Conservation (phyloP, 2,797 vertebrate genomes). For the Sarcophilus harrisii region DNA sequence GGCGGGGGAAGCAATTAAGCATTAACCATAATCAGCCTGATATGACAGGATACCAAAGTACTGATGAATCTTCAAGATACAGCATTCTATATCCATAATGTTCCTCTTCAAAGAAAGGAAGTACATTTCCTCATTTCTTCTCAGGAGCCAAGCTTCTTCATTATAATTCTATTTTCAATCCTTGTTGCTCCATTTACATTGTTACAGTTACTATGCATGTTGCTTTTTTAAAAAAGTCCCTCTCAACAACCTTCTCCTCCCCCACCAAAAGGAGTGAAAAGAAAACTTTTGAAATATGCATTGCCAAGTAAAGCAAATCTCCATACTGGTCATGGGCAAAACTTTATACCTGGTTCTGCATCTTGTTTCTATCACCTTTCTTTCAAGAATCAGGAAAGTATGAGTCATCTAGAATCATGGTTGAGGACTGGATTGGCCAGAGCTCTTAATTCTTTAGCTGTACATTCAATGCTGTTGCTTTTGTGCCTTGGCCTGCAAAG, state of each 20-base stretch:
- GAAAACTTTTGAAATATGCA: neutral
- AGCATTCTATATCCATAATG: neutral
- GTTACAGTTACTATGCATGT: neutral
- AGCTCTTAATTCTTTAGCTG: neutral
- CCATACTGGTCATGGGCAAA: neutral
- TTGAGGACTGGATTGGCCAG: neutral
- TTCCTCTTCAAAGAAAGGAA: neutral
- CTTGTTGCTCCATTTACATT: neutral
- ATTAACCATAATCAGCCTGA: neutral
- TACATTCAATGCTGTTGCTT: neutral
- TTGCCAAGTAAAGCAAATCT: neutral
- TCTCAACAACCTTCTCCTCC: neutral
- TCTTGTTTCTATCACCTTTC: neutral
- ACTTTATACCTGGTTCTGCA: neutral
- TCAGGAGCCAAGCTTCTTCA: neutral
- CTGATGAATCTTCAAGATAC: neutral
- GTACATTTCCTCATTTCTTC: neutral
- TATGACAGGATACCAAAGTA: neutral
- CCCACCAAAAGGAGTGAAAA: neutral
- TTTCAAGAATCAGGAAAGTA: neutral
- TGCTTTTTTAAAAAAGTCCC: neutral
- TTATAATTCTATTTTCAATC: neutral
- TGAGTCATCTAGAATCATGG: neutral
- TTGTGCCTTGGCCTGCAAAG: too few relatives aligned
- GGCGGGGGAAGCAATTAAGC: neutral